phyloP scores from a whole-genome alignment of 2,797 vertebrate species.

The Parauchenoglanis punctatus region DNA sequence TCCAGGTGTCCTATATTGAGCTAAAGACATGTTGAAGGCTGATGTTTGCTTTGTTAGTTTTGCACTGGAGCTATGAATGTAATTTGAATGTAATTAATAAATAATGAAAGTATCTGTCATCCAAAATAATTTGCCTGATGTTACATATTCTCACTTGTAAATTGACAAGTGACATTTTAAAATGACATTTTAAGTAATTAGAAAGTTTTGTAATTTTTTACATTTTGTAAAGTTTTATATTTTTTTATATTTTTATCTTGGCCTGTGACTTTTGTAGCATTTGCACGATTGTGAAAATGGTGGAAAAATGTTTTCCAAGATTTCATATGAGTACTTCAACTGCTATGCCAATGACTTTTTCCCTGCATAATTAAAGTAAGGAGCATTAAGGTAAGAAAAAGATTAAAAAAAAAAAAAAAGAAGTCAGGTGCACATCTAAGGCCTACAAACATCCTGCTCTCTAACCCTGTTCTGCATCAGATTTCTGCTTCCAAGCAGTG shows the following conservation, averaged over 20 bases:
- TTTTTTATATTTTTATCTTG: not conserved
- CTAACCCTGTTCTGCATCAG: constrained; percentile 66
- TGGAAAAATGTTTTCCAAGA: not conserved
- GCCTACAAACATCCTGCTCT: constrained; percentile 74
- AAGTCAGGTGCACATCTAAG: constrained; percentile 69
- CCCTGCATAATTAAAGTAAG: not conserved
- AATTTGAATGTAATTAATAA: not conserved
- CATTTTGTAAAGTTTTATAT: no score
- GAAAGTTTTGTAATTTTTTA: not conserved
- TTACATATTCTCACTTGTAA: not conserved
- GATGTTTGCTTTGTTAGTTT: not conserved
- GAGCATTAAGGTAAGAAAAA: constrained; percentile 45
- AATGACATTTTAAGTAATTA: not conserved
- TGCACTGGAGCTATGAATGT: not conserved
- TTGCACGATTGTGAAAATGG: not conserved
- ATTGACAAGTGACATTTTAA: no score
- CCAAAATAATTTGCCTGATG: not conserved
- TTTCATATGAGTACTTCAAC: not conserved
- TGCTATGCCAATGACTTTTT: not conserved
- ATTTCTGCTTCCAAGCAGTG: constrained; percentile 74
- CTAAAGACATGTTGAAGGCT: not conserved
- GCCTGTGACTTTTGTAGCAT: not conserved
- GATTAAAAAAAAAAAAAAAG: constrained; percentile 41
- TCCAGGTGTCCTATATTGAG: not conserved
- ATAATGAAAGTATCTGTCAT: not conserved